phyloP scores from a whole-genome alignment of 2,797 vertebrate genomes.

The Columba guinea region DNA sequence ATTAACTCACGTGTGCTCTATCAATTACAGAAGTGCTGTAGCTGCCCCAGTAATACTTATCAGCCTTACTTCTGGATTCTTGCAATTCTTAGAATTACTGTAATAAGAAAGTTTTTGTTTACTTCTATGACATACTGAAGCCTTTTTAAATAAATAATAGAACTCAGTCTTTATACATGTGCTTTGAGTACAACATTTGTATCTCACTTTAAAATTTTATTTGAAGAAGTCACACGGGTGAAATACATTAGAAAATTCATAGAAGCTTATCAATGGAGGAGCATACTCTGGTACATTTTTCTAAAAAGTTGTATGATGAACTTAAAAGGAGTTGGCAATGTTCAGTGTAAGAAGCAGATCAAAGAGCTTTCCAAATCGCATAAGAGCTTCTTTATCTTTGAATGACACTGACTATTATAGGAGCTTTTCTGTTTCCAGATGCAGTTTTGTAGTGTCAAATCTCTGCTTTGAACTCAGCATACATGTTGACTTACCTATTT shows the following conservation, averaged over 20 bases:
- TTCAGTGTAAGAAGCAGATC: slow-evolving; percentile 41
- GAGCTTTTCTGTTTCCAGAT: slow-evolving; percentile 33
- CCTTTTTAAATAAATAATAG: not conserved
- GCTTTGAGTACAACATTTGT: not conserved
- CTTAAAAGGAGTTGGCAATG: slow-evolving; percentile 3
- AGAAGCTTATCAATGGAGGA: not conserved
- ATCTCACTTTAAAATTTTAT: not conserved
- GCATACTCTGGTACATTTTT: not conserved
- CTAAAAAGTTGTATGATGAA: not conserved
- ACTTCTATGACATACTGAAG: not conserved
- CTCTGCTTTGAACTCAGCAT: slow-evolving; percentile 44
- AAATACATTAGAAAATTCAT: not conserved
- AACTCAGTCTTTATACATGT: not conserved
- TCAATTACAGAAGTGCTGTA: not conserved
- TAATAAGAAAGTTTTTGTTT: not conserved
- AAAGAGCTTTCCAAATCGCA: slow-evolving; percentile 34
- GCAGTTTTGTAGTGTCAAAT: slow-evolving; percentile 58
- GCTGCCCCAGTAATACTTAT: not conserved
- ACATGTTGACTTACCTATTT: slow-evolving; percentile 24
- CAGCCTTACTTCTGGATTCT: not conserved
- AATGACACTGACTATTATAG: slow-evolving; percentile 45
- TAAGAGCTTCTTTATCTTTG: slow-evolving; percentile 44
- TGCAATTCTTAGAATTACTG: not conserved
- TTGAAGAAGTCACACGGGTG: not conserved
- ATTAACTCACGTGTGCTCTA: not conserved